A percentile compares a stretch with the other conserved stretches of the same genome.
Evolutionary conservation across 2,113 vertebrate species (phyloP).

Genomic region (Campylorhamphus procurvoides): DNA sequence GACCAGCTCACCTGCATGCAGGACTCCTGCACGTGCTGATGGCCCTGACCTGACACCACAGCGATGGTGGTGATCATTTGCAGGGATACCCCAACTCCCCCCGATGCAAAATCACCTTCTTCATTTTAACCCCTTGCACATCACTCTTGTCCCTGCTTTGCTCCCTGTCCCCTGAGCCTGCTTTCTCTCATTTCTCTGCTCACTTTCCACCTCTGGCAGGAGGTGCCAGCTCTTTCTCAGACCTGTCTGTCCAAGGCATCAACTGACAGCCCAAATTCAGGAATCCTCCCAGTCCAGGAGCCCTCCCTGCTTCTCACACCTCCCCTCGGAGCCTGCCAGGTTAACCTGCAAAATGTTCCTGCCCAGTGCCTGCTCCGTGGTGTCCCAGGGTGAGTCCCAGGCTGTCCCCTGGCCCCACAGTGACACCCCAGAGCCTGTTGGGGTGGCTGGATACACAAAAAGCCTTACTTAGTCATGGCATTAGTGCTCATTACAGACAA

Average conservation of each 20-base stretch:
- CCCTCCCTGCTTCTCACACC: neutral
- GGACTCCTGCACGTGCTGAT: rapidly evolving
- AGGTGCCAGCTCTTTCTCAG: neutral
- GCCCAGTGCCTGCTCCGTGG: neutral
- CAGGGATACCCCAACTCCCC: neutral
- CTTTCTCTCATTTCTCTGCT: neutral
- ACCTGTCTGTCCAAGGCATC: neutral
- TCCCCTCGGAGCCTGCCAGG: neutral
- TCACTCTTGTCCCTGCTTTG: neutral
- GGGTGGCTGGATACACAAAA: neutral
- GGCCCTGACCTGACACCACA: neutral
- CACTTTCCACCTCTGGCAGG: neutral
- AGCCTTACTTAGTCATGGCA: neutral
- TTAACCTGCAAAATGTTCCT: neutral
- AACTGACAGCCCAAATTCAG: neutral
- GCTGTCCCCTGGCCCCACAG: neutral
- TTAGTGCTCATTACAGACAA: neutral
- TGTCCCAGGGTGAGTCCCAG: neutral
- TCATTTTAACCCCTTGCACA: neutral
- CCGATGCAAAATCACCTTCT: neutral
- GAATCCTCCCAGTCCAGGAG: neutral
- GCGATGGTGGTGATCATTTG: rapidly evolving
- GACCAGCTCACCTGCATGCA: neutral
- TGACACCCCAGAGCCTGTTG: neutral
- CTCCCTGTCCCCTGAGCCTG: neutral